Conservation (phyloP, 1,140 invertebrate species). For the Ips typographus region DNA sequence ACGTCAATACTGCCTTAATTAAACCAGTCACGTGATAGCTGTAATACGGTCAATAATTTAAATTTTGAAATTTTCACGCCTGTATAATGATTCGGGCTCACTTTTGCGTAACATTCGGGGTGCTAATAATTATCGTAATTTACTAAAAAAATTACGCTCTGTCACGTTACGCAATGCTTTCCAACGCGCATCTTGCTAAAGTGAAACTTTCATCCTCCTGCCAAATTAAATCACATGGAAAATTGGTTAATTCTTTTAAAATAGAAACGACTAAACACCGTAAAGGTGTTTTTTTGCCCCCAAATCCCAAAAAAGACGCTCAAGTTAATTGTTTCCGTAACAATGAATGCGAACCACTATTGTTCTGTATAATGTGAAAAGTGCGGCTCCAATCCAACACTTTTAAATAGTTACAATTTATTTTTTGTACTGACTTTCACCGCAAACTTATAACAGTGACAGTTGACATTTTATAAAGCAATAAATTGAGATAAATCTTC, state of each 20-base stretch:
- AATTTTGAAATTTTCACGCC: neutral
- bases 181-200: neutral
- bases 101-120: neutral
- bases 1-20: too few relatives aligned
- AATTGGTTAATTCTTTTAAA: slow-evolving; percentile 11
- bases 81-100: neutral
- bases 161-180: neutral
- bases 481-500: neutral
- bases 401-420: too few relatives aligned
- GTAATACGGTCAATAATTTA: neutral
- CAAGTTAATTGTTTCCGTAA: slow-evolving; percentile 7
- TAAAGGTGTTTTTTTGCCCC: slow-evolving; percentile 3
- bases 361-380: too few relatives aligned
- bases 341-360: neutral
- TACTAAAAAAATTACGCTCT: too few relatives aligned
- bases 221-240: slow-evolving; percentile 10
- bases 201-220: neutral
- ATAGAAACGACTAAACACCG: neutral
- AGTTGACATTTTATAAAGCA: neutral
- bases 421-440: too few relatives aligned
- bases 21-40: too few relatives aligned
- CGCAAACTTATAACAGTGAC: too few relatives aligned
- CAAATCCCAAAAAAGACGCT: slow-evolving; percentile 1
- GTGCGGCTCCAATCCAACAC: too few relatives aligned
- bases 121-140: neutral